Evolutionary conservation across 2,113 vertebrate genomes (phyloP), one percentile per base, ranked within the genome.

Genomic region (Columba janthina): DNA sequence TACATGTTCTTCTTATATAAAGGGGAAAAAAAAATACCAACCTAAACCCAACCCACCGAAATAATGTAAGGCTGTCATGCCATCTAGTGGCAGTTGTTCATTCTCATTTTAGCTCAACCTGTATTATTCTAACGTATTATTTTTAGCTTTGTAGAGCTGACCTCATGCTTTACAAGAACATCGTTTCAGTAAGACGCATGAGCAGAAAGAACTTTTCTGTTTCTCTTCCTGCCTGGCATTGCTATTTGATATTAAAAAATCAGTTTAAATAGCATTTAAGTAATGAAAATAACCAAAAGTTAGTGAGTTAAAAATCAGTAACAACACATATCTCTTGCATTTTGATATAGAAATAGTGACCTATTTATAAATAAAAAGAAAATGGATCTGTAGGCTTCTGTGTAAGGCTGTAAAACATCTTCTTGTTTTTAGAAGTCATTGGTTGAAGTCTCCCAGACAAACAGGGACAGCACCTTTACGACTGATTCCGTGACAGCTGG

Each of bases 51-150:
- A 14, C 75, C 56, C 54, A 70, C 51, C 6, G 40, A 46, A 86
- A 21, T 79, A 87, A 60, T 19, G 14, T 92, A 87, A 94, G 95
- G 56, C 90, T 95, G 48, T 77, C 44, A 4, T 95, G 97, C 98
- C 98, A 98, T 96, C 98, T 98, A 97, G 98, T 97, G 98, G 97
- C 83, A 70, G 40, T 71, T 88, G 24, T 53, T 46, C 5, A 5
- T 69, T 78, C 42, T 77, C 15, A 2, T 60, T 28, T 83, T 73
- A 80, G 17, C 66, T 94, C 62, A 62, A 26, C 50, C 50, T 16
- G 1, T 92, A 24, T 77, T 79, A 72, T 69, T 50, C 69, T 84
- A 12, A 89, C 56, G 36, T 75, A 78, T 75, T 97, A 92, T 97
- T 96, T 98, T 97, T 96, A 87, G 73, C 51, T 62, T 85, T 89